These are phyloP conservation scores for Drosophila cognata DNA, from an alignment of 2,888 invertebrate genomes.

Conservation along the genomic window DNA sequence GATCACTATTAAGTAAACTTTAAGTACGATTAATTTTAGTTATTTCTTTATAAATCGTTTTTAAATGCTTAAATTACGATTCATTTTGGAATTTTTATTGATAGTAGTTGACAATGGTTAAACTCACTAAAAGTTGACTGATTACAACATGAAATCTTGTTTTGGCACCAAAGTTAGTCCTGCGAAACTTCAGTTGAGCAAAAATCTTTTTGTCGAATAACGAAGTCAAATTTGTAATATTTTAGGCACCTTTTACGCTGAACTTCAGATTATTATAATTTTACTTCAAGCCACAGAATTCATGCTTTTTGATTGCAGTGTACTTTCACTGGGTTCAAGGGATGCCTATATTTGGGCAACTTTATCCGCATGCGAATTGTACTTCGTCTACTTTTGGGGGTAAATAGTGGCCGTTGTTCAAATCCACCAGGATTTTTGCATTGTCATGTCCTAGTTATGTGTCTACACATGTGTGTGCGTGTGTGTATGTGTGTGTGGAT, in stretches of 20 bases:
- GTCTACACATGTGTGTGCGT: background rate
- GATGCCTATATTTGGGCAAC: constrained; percentile 19
- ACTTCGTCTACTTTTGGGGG: constrained; percentile 22
- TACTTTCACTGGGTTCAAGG: background rate
- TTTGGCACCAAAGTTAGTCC: background rate
- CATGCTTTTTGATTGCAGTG: background rate
- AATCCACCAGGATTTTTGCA: constrained; percentile 59
- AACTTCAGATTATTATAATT: background rate
- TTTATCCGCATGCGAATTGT: constrained; percentile 22
- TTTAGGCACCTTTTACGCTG: background rate
- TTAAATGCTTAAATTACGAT: background rate
- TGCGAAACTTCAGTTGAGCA: background rate
- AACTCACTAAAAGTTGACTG: background rate
- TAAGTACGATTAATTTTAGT: too few species aligned
- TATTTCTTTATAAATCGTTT: background rate
- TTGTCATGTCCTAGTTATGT: constrained; percentile 56
- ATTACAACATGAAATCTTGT: background rate
- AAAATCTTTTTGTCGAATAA: background rate
- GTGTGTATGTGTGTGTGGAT: constrained; percentile 6
- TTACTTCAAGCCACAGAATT: background rate
- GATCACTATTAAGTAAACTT: too few species aligned
- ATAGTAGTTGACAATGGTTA: background rate
- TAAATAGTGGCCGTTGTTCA: constrained; percentile 52
- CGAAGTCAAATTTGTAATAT: background rate
- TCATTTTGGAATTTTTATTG: background rate